Base-by-base conservation (phyloP, 2,797 vertebrate genomes). In the Acanthornis magna region DNA sequence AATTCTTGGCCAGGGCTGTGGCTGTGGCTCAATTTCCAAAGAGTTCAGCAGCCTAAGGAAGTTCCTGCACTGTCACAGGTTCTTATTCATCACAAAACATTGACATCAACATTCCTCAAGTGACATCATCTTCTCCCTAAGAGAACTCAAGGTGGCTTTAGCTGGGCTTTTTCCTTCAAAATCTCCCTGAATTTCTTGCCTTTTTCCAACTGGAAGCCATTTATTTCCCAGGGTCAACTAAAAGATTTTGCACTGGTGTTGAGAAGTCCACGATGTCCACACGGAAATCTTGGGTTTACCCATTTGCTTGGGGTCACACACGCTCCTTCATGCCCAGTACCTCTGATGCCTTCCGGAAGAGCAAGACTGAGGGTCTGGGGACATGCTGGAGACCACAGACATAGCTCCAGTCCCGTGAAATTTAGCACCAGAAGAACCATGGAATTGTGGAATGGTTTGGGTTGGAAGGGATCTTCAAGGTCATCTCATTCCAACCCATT, bases 321-420 rank as follows among this genome's bases (percentile, higher is more conserved):
- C 0, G 0, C 53, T 50, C 43, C 16, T 26, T n/a, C 10, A 7
- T 34, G 23, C 8, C 22, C 6, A 5, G 18, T 10, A 11, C 18
- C 38, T 32, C 18, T 45, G 50, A 10, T 71, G 22, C 9, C 26
- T 80, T 77, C 45, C 22, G 40, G 40, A 71, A 74, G 32, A 29
- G 3, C 22, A 67, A 43, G 25, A 9, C 13, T 38, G 38, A 61
- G 36, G 23, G 16, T 18, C 11, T 22, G 47, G 43, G n/a, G 30
- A 61, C 8, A 19, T 4, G 10, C 5, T 19, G 19, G 13, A 57
- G 10, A 38, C 13, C 9, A 13, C 2, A 14, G 23, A 9, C 13
- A 34, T 17, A 21, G 9, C 5, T 75, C 19, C n/a, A 43, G 2
- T 8, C 5, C n/a, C 13, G 6, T 1, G 2, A 40, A 45, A 0